These are phyloP conservation scores for Ovis canadensis DNA, from an alignment of 2,113 vertebrate species.

Conservation along the genomic window DNA sequence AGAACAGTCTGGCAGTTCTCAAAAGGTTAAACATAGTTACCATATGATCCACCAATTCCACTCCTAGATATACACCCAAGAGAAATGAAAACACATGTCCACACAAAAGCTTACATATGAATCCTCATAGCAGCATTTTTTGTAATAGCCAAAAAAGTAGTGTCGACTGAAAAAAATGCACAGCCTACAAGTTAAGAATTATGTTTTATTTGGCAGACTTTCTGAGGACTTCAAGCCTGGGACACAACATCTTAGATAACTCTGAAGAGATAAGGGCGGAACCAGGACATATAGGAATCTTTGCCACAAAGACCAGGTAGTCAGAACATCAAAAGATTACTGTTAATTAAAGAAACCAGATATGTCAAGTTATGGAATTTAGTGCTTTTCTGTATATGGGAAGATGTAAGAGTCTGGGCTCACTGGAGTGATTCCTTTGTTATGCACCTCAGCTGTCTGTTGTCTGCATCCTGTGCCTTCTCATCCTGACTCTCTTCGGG, in stretches of 20 bases:
- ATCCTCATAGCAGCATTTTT: not conserved
- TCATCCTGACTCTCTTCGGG: not conserved
- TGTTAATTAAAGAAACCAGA: not conserved
- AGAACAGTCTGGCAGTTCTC: not conserved
- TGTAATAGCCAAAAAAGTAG: not conserved
- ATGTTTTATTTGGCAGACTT: not conserved
- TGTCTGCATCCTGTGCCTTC: not conserved
- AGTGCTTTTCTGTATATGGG: not conserved
- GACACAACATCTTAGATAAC: not conserved
- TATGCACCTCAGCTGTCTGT: not conserved
- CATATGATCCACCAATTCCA: not conserved
- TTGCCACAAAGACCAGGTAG: not conserved
- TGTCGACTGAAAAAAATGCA: not conserved
- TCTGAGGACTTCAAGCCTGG: not conserved
- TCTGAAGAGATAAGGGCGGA: not conserved
- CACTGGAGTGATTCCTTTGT: not conserved
- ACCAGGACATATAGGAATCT: not conserved
- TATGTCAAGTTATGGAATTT: not conserved
- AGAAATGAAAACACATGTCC: constrained; percentile 16
- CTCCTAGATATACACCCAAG: not conserved
- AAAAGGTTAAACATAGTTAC: not conserved
- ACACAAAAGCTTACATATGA: not conserved
- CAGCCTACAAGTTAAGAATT: not conserved
- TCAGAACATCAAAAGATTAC: not conserved
- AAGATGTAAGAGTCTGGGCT: not conserved